Conservation (phyloP, 2,797 vertebrate genomes). For the Ceryle rudis region DNA sequence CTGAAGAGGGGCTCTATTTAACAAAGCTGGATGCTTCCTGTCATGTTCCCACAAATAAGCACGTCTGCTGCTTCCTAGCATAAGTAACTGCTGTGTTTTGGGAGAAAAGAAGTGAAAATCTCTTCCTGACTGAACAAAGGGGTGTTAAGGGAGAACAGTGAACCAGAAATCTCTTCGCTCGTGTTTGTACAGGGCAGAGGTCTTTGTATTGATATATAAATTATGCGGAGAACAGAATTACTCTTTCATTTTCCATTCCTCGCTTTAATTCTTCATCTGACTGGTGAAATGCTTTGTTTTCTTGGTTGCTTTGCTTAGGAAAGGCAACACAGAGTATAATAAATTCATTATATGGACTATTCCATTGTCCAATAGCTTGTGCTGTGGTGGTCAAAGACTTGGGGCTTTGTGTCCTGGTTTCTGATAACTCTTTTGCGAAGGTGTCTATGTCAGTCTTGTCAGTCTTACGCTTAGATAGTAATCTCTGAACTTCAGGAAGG, state of each 20-base stretch:
- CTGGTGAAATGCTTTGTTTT: background rate
- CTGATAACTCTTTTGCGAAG: background rate
- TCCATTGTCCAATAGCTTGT: background rate
- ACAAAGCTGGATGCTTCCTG: background rate
- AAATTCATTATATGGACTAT: background rate
- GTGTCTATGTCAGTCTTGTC: background rate
- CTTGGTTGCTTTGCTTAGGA: background rate
- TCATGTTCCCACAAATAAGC: background rate
- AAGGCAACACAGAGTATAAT: background rate
- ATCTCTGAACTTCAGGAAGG: background rate
- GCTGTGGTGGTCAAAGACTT: background rate
- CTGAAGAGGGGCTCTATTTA: background rate
- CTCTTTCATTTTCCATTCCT: background rate
- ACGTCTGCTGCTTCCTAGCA: accelerated
- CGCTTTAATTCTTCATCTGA: background rate
- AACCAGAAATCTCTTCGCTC: background rate
- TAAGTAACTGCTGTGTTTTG: background rate
- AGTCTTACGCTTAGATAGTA: background rate
- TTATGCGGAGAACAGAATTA: background rate
- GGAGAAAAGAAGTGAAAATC: background rate
- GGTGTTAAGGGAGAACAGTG: background rate
- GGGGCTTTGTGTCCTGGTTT: background rate
- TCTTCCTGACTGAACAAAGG: background rate
- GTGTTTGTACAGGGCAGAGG: accelerated
- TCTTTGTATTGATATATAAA: background rate